Evolutionary conservation across 2,797 vertebrate species (phyloP), one percentile per base, ranked within the genome.

Genomic region (Sebastes hubbsi): DNA sequence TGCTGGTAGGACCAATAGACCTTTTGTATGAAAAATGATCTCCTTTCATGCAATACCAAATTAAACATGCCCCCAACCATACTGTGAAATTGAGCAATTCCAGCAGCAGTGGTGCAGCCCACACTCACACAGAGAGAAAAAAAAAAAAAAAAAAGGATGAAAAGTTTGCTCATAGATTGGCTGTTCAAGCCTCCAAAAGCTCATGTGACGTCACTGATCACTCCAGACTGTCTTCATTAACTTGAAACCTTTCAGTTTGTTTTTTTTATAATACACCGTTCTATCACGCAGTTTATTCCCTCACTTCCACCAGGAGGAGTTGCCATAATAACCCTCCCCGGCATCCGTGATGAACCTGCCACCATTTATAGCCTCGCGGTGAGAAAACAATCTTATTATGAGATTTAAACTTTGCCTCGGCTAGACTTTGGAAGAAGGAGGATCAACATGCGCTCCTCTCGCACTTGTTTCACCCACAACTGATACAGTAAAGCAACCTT

Each of bases 331-430:
- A 42, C 38, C 85, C 90, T 90, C 87, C 65, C 30, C 82, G 80
- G 84, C 77, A 75, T 86, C 70, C 87, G 87, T 84, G 92, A 91
- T 88, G 88, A 93, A 92, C 87, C 87, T 65, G 89, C 82, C 83
- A 90, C 95, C 95, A 94, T 95, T 95, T 94, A 96, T 95, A 96
- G 94, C 92, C 94, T 89, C 64, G 88, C 90, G 90, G 85, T 93
- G 93, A 95, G 90, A 87, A 46, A 93, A 90, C 95, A 96, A 96
- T 96, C 95, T 95, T 95, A 93, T 96, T 94, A 95, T 92, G 94
- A 95, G 94, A 94, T 94, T 94, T 94, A 94, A 95, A 94, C 92
- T 94, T 94, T 92, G 88, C 91, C 92, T 91, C 88, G 87, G 78
- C 86, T 87, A 92, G 93, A 94, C 92, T 70, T 16, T 42, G 38